Conservation (phyloP, 2,888 invertebrate genomes). For the Rotaria socialis region DNA sequence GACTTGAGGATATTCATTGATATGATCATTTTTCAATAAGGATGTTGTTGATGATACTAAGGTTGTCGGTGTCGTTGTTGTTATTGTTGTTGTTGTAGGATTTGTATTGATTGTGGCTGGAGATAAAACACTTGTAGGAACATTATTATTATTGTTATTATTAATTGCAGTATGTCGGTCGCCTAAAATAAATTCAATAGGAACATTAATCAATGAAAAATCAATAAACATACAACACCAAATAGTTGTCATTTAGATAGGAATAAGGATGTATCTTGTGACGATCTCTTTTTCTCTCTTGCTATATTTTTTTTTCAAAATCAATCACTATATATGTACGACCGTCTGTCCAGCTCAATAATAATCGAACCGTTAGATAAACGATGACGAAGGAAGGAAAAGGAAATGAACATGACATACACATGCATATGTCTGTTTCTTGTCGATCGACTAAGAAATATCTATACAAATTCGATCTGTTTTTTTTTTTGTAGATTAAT, state of each 20-base stretch:
- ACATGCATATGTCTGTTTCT: not conserved
- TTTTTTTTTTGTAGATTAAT: not conserved
- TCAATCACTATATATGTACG: slow-evolving; percentile 19
- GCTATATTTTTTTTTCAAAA: not conserved
- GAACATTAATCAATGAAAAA: not conserved
- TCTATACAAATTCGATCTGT: not conserved
- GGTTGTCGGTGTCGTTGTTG: not conserved
- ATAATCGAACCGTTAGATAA: slow-evolving; percentile 22
- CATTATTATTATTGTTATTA: not conserved
- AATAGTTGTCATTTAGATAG: not conserved
- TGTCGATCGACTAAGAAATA: not conserved
- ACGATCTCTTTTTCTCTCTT: not conserved
- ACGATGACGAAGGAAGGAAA: slow-evolving; percentile 20
- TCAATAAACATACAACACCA: not conserved
- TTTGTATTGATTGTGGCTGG: not conserved
- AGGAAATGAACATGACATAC: slow-evolving; percentile 20
- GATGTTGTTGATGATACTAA: not conserved
- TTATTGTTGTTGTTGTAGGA: not conserved
- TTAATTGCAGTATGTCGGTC: not conserved
- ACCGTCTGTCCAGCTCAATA: slow-evolving; percentile 13
- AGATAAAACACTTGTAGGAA: not conserved
- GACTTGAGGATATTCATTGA: not conserved
- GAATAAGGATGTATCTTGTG: not conserved
- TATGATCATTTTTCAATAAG: not conserved
- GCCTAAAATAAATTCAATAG: not conserved